A percentile compares a stretch with the other conserved stretches of the same genome.
Evolutionary conservation across 2,113 vertebrate species (phyloP).

Genomic region (Crocuta crocuta): DNA sequence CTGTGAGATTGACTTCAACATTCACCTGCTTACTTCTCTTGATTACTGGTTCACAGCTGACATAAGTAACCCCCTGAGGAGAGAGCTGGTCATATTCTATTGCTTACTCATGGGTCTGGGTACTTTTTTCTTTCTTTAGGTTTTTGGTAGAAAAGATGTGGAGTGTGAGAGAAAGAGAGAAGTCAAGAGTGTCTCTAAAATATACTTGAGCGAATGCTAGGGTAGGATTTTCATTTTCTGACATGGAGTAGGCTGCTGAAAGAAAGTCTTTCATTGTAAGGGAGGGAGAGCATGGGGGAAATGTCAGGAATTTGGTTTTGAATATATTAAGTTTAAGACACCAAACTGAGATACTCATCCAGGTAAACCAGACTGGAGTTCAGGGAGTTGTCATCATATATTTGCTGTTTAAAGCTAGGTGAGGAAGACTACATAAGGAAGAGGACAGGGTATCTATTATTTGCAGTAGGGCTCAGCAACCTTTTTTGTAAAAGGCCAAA

Average conservation of each 20-base stretch:
- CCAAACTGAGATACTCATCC: neutral
- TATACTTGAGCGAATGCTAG: neutral
- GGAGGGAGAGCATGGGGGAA: neutral
- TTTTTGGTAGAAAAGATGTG: neutral
- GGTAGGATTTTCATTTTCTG: neutral
- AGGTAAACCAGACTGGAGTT: neutral
- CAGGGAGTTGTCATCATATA: neutral
- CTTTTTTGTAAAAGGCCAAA: neutral
- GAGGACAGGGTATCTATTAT: neutral
- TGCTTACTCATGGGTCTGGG: neutral
- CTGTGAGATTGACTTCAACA: neutral
- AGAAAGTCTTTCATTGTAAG: neutral
- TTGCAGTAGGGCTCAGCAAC: neutral
- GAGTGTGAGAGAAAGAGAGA: neutral
- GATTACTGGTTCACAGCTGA: neutral
- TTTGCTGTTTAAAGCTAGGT: neutral
- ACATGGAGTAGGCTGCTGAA: neutral
- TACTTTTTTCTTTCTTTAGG: neutral
- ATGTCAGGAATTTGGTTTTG: neutral
- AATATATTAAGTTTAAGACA: neutral
- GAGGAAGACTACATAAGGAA: neutral
- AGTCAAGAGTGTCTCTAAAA: neutral
- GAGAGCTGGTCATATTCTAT: neutral
- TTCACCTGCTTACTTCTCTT: neutral
- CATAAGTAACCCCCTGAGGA: neutral